Evolutionary conservation across 2,797 vertebrate species (phyloP).

Genomic region (Propithecus perrieri): DNA sequence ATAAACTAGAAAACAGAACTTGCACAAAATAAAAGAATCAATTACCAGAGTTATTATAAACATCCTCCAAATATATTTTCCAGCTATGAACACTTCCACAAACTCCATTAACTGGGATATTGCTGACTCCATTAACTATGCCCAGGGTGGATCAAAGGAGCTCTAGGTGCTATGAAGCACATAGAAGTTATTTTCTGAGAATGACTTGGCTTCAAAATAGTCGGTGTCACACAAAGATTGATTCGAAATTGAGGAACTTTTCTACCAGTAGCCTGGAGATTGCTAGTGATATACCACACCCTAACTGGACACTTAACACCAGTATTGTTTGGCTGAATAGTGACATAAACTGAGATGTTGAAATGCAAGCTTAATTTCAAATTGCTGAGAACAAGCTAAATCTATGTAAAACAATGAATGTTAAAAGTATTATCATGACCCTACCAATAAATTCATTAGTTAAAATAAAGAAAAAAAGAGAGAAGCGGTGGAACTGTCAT

Average conservation of each 20-base stretch:
- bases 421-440: neutral
- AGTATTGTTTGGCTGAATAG: neutral
- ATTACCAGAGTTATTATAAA: slow-evolving; percentile 23
- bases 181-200: neutral
- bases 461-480: neutral
- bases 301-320: neutral
- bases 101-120: neutral
- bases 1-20: slow-evolving; percentile 40
- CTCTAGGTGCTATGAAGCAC: neutral
- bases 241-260: neutral
- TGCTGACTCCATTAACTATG: neutral
- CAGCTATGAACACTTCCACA: neutral
- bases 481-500: neutral
- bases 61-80: slow-evolving; percentile 36
- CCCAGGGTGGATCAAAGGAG: neutral
- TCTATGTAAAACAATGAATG: neutral
- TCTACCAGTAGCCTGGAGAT: neutral
- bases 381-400: neutral
- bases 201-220: neutral
- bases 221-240: neutral
- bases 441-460: neutral
- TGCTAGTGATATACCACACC: fast-evolving
- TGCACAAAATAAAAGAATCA: slow-evolving; percentile 44
- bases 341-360: neutral
- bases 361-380: neutral